Percentiles rank a stretch among this genome's conserved stretches.
phyloP scores from a whole-genome alignment of 2,888 invertebrate species.

The Ecdyonurus torrentis region DNA sequence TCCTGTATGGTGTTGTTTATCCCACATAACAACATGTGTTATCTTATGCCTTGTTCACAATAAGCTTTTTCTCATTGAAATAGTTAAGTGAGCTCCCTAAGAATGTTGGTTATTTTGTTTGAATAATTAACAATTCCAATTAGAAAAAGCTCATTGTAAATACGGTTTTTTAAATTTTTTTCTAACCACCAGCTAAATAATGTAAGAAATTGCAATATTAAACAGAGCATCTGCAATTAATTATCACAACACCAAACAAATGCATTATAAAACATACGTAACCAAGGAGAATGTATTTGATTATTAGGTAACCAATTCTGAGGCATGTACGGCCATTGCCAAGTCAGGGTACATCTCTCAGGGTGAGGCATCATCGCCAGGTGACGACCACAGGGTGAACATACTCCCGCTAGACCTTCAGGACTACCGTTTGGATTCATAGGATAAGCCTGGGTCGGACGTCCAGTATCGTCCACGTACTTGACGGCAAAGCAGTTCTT shows the following conservation, averaged over 20 bases:
- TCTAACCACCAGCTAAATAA: too few species aligned
- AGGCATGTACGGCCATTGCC: constrained; percentile 74
- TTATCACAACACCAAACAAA: neutral
- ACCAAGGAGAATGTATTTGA: neutral
- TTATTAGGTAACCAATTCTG: constrained; percentile 23
- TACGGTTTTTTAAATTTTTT: too few species aligned
- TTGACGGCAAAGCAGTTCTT: constrained; percentile 56
- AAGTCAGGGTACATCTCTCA: constrained; percentile 74
- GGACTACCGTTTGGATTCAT: constrained; percentile 88
- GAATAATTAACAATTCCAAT: too few species aligned
- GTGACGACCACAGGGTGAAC: constrained; percentile 82
- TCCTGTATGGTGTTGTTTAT: too few species aligned
- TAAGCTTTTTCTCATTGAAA: too few species aligned
- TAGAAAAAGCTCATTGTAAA: too few species aligned
- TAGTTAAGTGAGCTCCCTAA: too few species aligned
- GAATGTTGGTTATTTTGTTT: too few species aligned
- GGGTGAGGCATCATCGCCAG: constrained; percentile 99
- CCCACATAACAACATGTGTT: too few species aligned
- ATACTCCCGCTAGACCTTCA: constrained; percentile 76
- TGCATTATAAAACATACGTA: neutral
- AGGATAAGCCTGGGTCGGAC: constrained; percentile 68
- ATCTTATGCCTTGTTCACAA: too few species aligned
- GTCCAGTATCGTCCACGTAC: constrained; percentile 66
- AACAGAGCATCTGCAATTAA: neutral
- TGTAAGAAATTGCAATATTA: too few species aligned